phyloP scores from a whole-genome alignment of 2,113 vertebrate species.

The Barnardius zonarius region DNA sequence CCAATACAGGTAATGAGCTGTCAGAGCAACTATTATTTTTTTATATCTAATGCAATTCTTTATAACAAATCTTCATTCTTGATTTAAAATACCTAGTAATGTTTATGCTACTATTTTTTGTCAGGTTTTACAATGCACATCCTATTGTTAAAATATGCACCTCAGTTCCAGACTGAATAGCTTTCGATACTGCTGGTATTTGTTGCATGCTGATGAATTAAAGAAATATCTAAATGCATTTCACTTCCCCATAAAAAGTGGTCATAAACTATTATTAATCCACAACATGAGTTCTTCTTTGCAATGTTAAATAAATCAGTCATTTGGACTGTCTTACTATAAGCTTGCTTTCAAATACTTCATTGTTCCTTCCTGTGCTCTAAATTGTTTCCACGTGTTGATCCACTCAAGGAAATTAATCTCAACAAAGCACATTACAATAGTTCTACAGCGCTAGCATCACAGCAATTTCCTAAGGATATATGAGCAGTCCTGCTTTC shows the following conservation, averaged over 20 bases:
- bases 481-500: not conserved
- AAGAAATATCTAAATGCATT: not conserved
- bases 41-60: not conserved
- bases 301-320: not conserved
- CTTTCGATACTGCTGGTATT: not conserved
- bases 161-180: not conserved
- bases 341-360: not conserved
- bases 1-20: not conserved
- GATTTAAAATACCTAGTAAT: not conserved
- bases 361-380: not conserved
- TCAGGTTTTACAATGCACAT: not conserved
- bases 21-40: not conserved
- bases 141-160: not conserved
- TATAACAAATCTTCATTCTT: not conserved
- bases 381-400: not conserved
- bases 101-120: not conserved
- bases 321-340: not conserved
- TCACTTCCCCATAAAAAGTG: not conserved
- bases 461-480: not conserved
- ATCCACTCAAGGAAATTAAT: not conserved
- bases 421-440: not conserved
- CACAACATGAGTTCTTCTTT: not conserved
- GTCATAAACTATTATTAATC: not conserved
- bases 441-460: not conserved
- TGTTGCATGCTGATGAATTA: not conserved